Evolutionary conservation across 2,797 vertebrate species (phyloP).

Genomic region (Acomys russatus): DNA sequence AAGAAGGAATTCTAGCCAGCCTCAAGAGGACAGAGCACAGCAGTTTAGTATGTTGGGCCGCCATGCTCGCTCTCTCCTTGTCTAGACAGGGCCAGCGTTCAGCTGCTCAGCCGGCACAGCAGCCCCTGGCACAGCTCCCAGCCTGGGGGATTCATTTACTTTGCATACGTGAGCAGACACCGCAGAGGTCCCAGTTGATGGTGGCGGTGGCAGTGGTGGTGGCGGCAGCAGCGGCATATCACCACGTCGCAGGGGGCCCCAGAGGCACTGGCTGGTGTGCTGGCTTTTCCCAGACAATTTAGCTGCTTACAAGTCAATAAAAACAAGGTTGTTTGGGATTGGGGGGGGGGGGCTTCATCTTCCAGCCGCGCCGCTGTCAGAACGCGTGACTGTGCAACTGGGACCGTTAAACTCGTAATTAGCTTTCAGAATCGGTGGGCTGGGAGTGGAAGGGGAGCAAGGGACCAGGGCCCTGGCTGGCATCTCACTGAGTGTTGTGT

Average conservation of each 20-base stretch:
- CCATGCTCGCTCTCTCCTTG: constrained; percentile 80
- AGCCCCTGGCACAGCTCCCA: constrained; percentile 74
- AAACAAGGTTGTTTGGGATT: constrained; percentile 85
- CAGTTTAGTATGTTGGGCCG: constrained; percentile 87
- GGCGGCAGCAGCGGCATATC: constrained; percentile 66
- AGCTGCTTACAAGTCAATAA: constrained; percentile 88
- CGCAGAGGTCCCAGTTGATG: constrained; percentile 81
- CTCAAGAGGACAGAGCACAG: constrained; percentile 70
- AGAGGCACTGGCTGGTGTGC: constrained; percentile 82
- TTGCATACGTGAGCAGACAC: constrained; percentile 87
- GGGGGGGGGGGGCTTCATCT: constrained; percentile 82
- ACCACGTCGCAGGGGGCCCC: constrained; percentile 81
- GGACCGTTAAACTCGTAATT: constrained; percentile 85
- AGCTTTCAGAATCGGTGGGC: constrained; percentile 79
- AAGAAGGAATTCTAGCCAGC: constrained; percentile 72
- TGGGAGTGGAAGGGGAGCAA: constrained; percentile 58
- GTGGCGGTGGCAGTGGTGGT: too few species aligned
- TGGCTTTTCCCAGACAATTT: constrained; percentile 85
- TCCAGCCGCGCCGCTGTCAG: constrained; percentile 76
- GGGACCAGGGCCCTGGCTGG: constrained; percentile 6
- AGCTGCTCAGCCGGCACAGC: constrained; percentile 85
- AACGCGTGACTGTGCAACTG: constrained; percentile 78
- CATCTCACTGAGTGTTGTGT: constrained; percentile 62
- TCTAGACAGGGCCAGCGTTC: constrained; percentile 88
- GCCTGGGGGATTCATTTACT: constrained; percentile 87